Evolutionary conservation across 2,888 invertebrate species (phyloP).

Genomic region (Sabatieria punctata): DNA sequence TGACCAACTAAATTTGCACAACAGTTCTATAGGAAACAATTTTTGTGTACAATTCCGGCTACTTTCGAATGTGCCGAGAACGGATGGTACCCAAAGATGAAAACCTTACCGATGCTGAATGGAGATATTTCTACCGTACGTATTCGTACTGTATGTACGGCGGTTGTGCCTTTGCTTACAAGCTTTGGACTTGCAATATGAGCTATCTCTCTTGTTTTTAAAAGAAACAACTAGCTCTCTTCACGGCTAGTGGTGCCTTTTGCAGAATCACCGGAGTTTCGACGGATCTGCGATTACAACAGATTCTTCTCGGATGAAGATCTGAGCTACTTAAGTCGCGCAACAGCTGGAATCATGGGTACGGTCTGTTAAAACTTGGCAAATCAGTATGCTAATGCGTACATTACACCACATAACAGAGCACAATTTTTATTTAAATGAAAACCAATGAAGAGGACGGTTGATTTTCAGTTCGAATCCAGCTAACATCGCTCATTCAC

Average conservation of each 20-base stretch:
- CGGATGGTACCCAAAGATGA: not conserved
- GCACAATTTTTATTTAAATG: not conserved
- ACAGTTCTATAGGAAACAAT: conserved; percentile 17
- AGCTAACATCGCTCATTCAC: conserved; percentile 22
- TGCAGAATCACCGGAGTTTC: conserved; percentile 13
- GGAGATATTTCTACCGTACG: not conserved
- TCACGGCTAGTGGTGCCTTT: conserved; percentile 11
- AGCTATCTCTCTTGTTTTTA: not conserved
- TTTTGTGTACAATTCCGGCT: conserved; percentile 25
- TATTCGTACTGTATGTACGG: not conserved
- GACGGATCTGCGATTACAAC: conserved; percentile 21
- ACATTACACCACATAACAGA: not conserved
- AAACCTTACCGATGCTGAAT: not conserved
- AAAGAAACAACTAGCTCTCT: not conserved
- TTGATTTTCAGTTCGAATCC: conserved; percentile 19
- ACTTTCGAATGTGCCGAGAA: conserved; percentile 24
- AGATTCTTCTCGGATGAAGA: conserved; percentile 22
- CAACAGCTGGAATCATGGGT: conserved; percentile 22
- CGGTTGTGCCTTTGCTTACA: not conserved
- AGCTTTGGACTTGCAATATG: too few species aligned
- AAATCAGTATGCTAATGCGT: not conserved
- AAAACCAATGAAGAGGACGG: not conserved
- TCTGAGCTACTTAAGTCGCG: conserved; percentile 23
- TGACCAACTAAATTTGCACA: too few species aligned
- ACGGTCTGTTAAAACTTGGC: conserved; percentile 3